phyloP scores from a whole-genome alignment of 2,888 invertebrate genomes.

The Ormia ochracea region DNA sequence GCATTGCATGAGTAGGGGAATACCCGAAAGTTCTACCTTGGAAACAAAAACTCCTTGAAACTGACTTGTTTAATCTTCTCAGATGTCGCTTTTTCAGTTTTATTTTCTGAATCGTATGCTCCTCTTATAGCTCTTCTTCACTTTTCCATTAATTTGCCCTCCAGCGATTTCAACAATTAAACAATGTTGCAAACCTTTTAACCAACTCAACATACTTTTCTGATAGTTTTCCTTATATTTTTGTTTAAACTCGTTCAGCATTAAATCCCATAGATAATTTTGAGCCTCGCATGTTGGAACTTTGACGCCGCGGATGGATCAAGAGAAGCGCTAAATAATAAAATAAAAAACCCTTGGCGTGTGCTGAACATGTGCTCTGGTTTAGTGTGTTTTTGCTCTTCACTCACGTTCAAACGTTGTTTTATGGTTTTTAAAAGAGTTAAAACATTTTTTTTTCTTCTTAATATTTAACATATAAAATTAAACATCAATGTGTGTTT shows the following conservation, averaged over 20 bases:
- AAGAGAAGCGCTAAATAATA: background rate
- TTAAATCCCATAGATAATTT: background rate
- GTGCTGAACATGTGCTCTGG: slow-evolving; percentile 59
- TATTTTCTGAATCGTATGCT: too few species aligned
- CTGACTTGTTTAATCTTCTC: too few species aligned
- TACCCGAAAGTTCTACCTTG: too few species aligned
- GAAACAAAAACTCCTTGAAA: too few species aligned
- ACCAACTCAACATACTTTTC: background rate
- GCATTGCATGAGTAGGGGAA: too few species aligned
- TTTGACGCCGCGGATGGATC: background rate
- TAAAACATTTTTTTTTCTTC: slow-evolving; percentile 41
- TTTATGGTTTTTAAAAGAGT: slow-evolving; percentile 48
- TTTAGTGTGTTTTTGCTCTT: slow-evolving; percentile 12
- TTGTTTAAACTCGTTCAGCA: background rate
- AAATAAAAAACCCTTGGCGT: slow-evolving; percentile 39
- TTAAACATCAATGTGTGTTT: slow-evolving; percentile 53
- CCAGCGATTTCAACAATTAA: background rate
- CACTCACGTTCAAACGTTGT: background rate
- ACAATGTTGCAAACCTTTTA: background rate
- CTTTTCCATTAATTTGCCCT: too few species aligned
- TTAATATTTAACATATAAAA: slow-evolving; percentile 30
- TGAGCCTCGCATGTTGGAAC: background rate
- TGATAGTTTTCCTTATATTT: background rate
- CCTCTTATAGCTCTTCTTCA: too few species aligned
- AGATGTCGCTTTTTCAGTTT: too few species aligned